Evolutionary conservation across 2,888 invertebrate species (phyloP), one percentile per base, ranked within the genome.

Genomic region (Ganaspis brasiliensis): DNA sequence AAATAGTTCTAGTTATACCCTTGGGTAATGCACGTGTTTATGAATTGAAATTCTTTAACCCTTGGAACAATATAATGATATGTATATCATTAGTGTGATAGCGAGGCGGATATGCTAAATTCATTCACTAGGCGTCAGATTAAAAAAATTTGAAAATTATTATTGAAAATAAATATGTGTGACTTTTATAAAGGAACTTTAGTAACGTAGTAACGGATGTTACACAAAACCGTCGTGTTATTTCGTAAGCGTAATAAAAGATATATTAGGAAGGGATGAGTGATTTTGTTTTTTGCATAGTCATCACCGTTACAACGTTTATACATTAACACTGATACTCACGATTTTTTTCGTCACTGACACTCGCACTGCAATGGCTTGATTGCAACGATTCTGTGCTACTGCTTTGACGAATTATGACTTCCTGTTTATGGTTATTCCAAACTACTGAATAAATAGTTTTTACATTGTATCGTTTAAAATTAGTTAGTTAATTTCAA

Each of bases 191-290:
- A 24, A 56, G 45, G 16, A 21, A 45, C 12, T n/a, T 45, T n/a
- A n/a, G n/a, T n/a, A n/a, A 52, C 24, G n/a, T 45, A 40, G 82
- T 85, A 84, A 86, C 82, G 81, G 81, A 84, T 80, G 72, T 52
- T 80, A 75, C 79, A 67, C 45, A 67, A 45, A 81, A 83, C 79
- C 79, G 76, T 8, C 78, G 79, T 77, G 78, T 84, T 82, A 84
- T 82, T 81, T 78, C 52, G 79, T 79, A 81, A 83, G 80, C 82
- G 81, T 84, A 84, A 84, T 82, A 83, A 83, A 84, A 84, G 78
- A 84, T 79, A 73, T 49, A 35, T 45, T n/a, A 45, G 37, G 35
- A 26, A 19, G 35, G 49, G 37, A 6, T 78, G 76, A 76, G 81
- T 78, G 78, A 78, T 81, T 75, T 76, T 72, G 73, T 77, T 79